phyloP scores from a whole-genome alignment of 2,113 vertebrate genomes.

The Abramis brama region DNA sequence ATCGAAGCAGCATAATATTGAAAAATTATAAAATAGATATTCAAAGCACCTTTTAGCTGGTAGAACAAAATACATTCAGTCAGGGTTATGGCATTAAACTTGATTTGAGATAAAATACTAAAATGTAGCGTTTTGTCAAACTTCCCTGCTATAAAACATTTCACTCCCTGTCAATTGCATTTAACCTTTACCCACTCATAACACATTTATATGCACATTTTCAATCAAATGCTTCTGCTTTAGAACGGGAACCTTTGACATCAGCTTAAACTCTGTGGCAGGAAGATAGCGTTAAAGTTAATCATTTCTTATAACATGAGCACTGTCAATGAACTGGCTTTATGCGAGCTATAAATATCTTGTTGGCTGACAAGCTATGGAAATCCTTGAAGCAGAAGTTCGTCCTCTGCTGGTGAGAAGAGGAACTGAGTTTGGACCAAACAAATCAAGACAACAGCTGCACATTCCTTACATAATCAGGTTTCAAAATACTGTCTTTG shows the following conservation, averaged over 20 bases:
- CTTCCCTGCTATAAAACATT: conserved; percentile 1
- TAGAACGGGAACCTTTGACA: not conserved
- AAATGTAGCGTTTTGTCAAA: not conserved
- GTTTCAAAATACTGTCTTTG: not conserved
- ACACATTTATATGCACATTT: not conserved
- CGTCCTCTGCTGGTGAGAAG: conserved; percentile 22
- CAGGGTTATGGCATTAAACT: not conserved
- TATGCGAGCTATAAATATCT: not conserved
- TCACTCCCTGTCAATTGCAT: not conserved
- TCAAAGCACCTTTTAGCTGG: not conserved
- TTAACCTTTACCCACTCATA: not conserved
- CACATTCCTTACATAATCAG: not conserved
- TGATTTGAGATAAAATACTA: not conserved
- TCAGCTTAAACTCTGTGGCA: not conserved
- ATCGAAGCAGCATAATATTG: not conserved
- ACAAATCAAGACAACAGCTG: not conserved
- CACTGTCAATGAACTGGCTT: not conserved
- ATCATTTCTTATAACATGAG: not conserved
- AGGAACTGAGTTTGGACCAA: not conserved
- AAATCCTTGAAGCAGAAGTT: not conserved
- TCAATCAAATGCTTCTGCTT: not conserved
- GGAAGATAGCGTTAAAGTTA: not conserved
- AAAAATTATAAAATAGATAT: not conserved
- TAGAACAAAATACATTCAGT: not conserved
- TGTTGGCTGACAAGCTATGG: not conserved